phyloP scores from a whole-genome alignment of 2,797 vertebrate species.

The Sebastes nivosus region DNA sequence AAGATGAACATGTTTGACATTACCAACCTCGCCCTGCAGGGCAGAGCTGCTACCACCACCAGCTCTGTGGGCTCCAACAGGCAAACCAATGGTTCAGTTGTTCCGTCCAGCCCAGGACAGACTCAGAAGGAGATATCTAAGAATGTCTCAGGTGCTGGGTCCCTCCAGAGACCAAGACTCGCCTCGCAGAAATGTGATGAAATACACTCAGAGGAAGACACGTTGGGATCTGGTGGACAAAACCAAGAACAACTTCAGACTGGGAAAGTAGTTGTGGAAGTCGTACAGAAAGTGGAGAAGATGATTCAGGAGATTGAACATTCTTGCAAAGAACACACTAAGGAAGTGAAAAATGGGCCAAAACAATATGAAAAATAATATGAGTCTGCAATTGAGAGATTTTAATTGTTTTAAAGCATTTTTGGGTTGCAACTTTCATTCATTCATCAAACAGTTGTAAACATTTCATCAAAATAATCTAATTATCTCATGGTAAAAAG shows the following conservation, averaged over 20 bases:
- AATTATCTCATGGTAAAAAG: background rate
- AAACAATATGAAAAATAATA: conserved; percentile 25
- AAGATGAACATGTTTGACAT: conserved; percentile 81
- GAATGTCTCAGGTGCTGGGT: conserved; percentile 80
- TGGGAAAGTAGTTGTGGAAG: conserved; percentile 22
- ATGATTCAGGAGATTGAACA: conserved; percentile 33
- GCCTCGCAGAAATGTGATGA: conserved; percentile 70
- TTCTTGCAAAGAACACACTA: background rate
- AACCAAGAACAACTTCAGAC: conserved; percentile 12
- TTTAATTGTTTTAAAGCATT: background rate
- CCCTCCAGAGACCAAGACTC: conserved; percentile 77
- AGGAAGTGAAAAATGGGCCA: conserved; percentile 33
- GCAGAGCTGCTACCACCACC: conserved; percentile 62
- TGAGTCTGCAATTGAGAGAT: background rate
- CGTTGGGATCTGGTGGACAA: conserved; percentile 3
- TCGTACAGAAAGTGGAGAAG: conserved; percentile 50
- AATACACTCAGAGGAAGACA: conserved; percentile 80
- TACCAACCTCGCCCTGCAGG: conserved; percentile 76
- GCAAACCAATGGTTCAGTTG: conserved; percentile 80
- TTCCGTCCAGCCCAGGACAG: conserved; percentile 71
- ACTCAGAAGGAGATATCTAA: conserved; percentile 76
- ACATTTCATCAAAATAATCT: background rate
- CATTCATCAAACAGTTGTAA: background rate
- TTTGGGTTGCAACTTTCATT: background rate
- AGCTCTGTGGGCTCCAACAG: conserved; percentile 66